Conservation (phyloP, 2,797 vertebrate species). For the Sebastes reedi region DNA sequence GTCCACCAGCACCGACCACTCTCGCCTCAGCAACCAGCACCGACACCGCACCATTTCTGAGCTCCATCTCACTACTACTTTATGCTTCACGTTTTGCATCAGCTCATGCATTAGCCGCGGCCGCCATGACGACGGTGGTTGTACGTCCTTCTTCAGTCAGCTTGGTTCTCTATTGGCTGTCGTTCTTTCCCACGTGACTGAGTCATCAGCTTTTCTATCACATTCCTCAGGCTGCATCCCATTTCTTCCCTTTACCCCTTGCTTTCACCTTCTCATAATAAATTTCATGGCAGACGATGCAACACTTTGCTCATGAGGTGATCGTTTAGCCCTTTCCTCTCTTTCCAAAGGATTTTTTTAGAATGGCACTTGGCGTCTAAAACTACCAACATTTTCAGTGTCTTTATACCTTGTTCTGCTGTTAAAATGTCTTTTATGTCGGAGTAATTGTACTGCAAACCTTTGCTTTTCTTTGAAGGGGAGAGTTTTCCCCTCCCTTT, state of each 20-base stretch:
- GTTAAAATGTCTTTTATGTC: background rate
- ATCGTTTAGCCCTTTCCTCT: background rate
- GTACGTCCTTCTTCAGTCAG: too few species aligned
- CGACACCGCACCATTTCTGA: too few species aligned
- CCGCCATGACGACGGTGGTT: too few species aligned
- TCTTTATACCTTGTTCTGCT: too few species aligned
- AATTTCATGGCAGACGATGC: background rate
- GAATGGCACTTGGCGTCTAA: background rate
- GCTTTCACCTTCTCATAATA: background rate
- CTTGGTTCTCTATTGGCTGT: too few species aligned
- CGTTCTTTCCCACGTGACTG: too few species aligned
- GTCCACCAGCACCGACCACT: too few species aligned
- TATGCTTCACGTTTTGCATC: too few species aligned
- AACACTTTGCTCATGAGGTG: background rate
- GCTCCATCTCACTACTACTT: too few species aligned
- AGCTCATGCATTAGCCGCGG: too few species aligned
- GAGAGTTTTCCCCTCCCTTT: background rate
- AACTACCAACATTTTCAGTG: background rate
- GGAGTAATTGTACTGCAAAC: background rate
- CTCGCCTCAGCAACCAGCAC: too few species aligned
- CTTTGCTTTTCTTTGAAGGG: background rate
- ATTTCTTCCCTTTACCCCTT: constrained; percentile 2
- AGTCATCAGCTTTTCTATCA: background rate
- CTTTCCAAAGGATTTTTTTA: background rate
- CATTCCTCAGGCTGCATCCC: background rate